Percentiles rank a stretch among this genome's conserved stretches.
Evolutionary conservation across 2,888 invertebrate species (phyloP).

Genomic region (Liodrosophila aerea): DNA sequence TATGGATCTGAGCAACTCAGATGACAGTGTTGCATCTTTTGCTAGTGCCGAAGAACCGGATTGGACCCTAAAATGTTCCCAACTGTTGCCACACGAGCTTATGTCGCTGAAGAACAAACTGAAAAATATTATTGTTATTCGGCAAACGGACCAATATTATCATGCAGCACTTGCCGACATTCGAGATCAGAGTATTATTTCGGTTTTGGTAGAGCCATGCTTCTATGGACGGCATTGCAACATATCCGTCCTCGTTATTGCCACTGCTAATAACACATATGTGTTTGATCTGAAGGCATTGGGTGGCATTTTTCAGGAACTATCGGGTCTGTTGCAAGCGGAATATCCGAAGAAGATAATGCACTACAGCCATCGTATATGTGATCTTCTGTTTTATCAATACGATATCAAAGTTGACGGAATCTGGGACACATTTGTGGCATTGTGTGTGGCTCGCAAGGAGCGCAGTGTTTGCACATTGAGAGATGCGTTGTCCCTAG

Average conservation of each 20-base stretch:
- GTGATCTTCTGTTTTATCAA: slow-evolving; percentile 32
- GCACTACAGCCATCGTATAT: slow-evolving; percentile 61
- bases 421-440: slow-evolving; percentile 54
- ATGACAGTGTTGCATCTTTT: slow-evolving; percentile 39
- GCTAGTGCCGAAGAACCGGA: slow-evolving; percentile 9
- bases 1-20: neutral
- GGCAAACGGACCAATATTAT: slow-evolving; percentile 45
- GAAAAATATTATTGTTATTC: slow-evolving; percentile 32
- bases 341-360: slow-evolving; percentile 46
- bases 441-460: slow-evolving; percentile 42
- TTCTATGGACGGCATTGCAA: slow-evolving; percentile 56
- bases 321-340: slow-evolving; percentile 35
- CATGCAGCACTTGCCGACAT: slow-evolving; percentile 54
- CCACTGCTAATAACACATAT: slow-evolving; percentile 48
- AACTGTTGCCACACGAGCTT: slow-evolving; percentile 28
- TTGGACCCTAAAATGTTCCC: slow-evolving; percentile 1
- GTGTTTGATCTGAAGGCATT: slow-evolving; percentile 51
- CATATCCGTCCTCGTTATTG: slow-evolving; percentile 42
- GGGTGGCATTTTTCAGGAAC: slow-evolving; percentile 39
- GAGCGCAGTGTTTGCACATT: slow-evolving; percentile 24
- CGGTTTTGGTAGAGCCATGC: slow-evolving; percentile 53
- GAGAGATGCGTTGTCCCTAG: slow-evolving; percentile 42
- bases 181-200: slow-evolving; percentile 43
- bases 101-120: slow-evolving; percentile 36
- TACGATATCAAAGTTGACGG: slow-evolving; percentile 40